These are phyloP conservation scores for Chiridota heheva DNA, from an alignment of 35 echinoderm and acorn worm species.

Conservation along the genomic window DNA sequence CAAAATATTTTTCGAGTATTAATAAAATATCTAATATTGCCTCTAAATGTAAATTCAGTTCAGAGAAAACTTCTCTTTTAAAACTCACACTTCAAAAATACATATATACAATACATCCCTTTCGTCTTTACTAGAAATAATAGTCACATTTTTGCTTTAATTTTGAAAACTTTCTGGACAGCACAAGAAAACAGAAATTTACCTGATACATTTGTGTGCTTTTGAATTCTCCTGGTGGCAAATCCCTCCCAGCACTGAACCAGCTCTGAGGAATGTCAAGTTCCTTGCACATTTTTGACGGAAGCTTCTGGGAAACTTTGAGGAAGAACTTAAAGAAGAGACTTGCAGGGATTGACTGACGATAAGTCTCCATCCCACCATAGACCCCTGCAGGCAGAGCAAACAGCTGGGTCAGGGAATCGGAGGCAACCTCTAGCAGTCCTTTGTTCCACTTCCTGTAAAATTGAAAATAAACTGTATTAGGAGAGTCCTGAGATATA, in stretches of 20 bases:
- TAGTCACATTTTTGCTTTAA: neutral
- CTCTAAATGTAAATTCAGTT: too few species aligned
- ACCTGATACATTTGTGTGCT: neutral
- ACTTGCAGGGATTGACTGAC: constrained; percentile 18
- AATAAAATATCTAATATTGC: too few species aligned
- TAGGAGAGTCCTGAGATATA: too few species aligned
- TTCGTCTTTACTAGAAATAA: neutral
- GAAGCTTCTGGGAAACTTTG: neutral
- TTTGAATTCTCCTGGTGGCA: neutral
- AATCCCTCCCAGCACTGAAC: neutral
- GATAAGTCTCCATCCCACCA: constrained; percentile 38
- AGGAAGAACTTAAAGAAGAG: constrained; percentile 53
- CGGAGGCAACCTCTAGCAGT: constrained; percentile 22
- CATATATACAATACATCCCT: too few species aligned
- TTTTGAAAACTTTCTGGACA: neutral
- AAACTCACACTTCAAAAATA: too few species aligned
- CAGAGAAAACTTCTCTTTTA: too few species aligned
- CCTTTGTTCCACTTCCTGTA: constrained; percentile 53
- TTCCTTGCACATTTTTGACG: neutral
- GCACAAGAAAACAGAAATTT: neutral
- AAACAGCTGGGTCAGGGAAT: constrained; percentile 49
- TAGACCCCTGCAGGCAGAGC: constrained; percentile 52
- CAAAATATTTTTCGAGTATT: too few species aligned
- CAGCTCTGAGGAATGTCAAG: neutral
- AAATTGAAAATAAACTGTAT: too few species aligned